phyloP scores from a whole-genome alignment of 2,888 invertebrate genomes.

The Agriopis aurantiaria region DNA sequence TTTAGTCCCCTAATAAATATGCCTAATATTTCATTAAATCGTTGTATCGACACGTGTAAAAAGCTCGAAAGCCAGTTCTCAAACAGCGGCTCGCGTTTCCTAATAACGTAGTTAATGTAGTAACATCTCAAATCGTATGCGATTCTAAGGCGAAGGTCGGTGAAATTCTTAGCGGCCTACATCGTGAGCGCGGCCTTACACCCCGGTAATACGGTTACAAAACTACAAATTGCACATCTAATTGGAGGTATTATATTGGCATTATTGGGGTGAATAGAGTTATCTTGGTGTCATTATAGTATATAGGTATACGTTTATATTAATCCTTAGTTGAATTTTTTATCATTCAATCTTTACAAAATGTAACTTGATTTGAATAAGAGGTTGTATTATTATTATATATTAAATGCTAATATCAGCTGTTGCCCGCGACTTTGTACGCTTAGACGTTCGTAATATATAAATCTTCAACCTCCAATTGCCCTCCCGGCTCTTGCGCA shows the following conservation, averaged over 20 bases:
- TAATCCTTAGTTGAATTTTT: too few relatives aligned
- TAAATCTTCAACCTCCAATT: too few relatives aligned
- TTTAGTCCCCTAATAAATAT: too few relatives aligned
- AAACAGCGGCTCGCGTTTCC: slow-evolving; percentile 38
- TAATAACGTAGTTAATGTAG: slow-evolving; percentile 43
- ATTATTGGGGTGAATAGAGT: slow-evolving; percentile 2
- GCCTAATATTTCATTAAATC: background rate
- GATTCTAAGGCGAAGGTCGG: slow-evolving; percentile 47
- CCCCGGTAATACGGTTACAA: slow-evolving; percentile 30
- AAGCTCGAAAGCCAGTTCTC: slow-evolving; percentile 4
- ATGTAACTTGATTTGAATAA: too few relatives aligned
- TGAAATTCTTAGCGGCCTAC: slow-evolving; percentile 46
- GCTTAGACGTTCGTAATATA: too few relatives aligned
- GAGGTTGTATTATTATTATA: too few relatives aligned
- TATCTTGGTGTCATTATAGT: background rate
- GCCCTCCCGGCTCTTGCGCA: too few relatives aligned
- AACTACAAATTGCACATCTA: slow-evolving; percentile 27
- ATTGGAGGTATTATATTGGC: slow-evolving; percentile 7
- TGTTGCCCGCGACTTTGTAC: too few relatives aligned
- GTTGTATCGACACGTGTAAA: slow-evolving; percentile 34
- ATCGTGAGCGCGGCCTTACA: slow-evolving; percentile 35
- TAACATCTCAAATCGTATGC: slow-evolving; percentile 43
- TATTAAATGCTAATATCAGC: too few relatives aligned
- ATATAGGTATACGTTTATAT: too few relatives aligned
- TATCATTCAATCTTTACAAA: too few relatives aligned